phyloP scores from a whole-genome alignment of 2,113 vertebrate species.

The Piliocolobus tephrosceles region DNA sequence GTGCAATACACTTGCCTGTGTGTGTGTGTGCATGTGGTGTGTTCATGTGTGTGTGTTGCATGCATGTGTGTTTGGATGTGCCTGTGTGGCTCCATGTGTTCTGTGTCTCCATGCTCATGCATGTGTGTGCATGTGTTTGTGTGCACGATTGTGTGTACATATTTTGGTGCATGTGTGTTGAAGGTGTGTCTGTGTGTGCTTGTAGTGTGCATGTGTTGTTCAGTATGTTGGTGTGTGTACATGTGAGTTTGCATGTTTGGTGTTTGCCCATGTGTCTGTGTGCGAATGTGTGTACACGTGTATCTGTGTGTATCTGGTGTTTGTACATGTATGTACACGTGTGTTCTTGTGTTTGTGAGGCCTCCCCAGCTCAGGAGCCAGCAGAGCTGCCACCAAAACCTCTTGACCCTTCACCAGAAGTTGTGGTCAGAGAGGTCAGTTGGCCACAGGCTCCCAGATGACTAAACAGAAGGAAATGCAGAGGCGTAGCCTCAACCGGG shows the following conservation, averaged over 20 bases:
- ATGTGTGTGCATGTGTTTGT: background rate
- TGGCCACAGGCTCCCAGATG: background rate
- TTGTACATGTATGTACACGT: background rate
- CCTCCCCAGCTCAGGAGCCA: background rate
- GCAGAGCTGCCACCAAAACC: background rate
- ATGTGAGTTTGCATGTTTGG: background rate
- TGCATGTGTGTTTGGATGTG: background rate
- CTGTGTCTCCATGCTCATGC: too few relatives aligned
- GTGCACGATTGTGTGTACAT: too few relatives aligned
- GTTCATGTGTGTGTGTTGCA: background rate
- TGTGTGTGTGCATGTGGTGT: too few relatives aligned
- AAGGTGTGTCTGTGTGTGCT: background rate
- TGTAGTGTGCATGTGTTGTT: background rate
- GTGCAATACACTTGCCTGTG: too few relatives aligned
- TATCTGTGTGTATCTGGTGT: too few relatives aligned
- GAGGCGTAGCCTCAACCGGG: background rate
- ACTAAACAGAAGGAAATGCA: accelerated
- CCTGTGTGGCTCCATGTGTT: too few relatives aligned
- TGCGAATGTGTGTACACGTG: background rate
- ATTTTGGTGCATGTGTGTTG: background rate
- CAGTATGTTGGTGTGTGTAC: background rate
- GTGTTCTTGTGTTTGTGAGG: background rate
- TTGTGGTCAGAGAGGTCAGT: accelerated
- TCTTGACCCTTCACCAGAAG: too few relatives aligned
- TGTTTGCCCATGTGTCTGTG: background rate